Percentiles rank a stretch among this genome's conserved stretches.
Conservation (phyloP, 2,888 invertebrate genomes). For the Dynastes tityus region DNA sequence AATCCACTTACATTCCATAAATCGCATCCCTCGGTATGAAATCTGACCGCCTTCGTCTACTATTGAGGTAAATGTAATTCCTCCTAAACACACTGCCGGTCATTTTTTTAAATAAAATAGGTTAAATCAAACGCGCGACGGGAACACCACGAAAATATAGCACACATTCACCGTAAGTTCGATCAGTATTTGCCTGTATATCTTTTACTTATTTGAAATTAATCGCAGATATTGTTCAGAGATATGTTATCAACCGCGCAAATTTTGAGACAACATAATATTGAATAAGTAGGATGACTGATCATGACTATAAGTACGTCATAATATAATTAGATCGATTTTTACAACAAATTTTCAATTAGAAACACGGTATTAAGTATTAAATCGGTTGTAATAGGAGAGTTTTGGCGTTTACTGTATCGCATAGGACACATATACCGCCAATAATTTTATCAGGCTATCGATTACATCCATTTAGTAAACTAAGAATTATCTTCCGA, state of each 20-base stretch:
- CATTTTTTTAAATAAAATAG: not conserved
- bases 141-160: not conserved
- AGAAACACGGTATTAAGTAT: not conserved
- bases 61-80: conserved; percentile 50
- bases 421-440: not conserved
- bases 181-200: conserved; percentile 7
- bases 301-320: not conserved
- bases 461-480: conserved; percentile 37
- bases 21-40: conserved; percentile 60
- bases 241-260: conserved; percentile 31
- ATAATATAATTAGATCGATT: conserved; percentile 8
- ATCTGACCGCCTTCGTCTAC: conserved; percentile 64
- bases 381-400: not conserved
- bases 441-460: conserved; percentile 35
- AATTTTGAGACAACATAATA: conserved; percentile 20
- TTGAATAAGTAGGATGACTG: not conserved
- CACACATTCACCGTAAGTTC: conserved; percentile 2
- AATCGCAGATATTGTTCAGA: conserved; percentile 24
- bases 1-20: conserved; percentile 26
- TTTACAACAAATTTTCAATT: not conserved
- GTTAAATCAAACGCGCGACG: not conserved
- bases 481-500: conserved; percentile 36
- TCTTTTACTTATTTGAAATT: conserved; percentile 26
- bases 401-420: conserved; percentile 24
- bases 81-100: conserved; percentile 40